Evolutionary conservation across 2,888 invertebrate species (phyloP).

Genomic region (Timema podura): DNA sequence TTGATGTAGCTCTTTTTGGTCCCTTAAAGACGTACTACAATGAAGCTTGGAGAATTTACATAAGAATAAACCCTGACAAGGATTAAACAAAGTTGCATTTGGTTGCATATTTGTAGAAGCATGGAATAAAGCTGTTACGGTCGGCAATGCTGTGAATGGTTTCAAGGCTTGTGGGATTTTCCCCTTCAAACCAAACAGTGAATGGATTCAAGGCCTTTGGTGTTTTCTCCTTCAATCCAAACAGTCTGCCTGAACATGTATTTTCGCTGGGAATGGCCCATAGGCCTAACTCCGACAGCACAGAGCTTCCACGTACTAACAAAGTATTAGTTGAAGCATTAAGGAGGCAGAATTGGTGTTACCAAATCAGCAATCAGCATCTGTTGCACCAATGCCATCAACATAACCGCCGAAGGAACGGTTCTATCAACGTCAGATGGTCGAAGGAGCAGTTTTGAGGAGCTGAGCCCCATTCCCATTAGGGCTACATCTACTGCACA

Average conservation of each 20-base stretch:
- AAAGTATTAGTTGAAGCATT: background rate
- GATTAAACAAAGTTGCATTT: slow-evolving; percentile 3
- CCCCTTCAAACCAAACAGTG: slow-evolving; percentile 8
- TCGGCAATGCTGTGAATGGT: slow-evolving; percentile 9
- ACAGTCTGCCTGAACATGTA: background rate
- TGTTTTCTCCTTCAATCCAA: no score
- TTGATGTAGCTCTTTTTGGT: slow-evolving; percentile 4
- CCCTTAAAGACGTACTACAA: slow-evolving; percentile 8
- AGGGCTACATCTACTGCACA: background rate
- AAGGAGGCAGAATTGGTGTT: background rate
- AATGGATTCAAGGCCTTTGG: no score
- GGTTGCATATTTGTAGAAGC: slow-evolving; percentile 9
- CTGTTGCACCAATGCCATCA: background rate
- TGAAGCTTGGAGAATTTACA: slow-evolving; percentile 6
- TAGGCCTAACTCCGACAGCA: background rate
- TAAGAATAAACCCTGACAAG: slow-evolving; percentile 5
- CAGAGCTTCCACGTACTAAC: background rate
- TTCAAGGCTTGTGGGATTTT: slow-evolving; percentile 10
- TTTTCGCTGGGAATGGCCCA: background rate
- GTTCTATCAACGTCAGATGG: background rate
- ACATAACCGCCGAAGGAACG: background rate
- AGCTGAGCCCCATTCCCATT: slow-evolving; percentile 11
- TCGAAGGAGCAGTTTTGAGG: slow-evolving; percentile 4
- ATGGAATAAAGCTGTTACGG: slow-evolving; percentile 6
- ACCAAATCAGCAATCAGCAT: slow-evolving; percentile 3